Evolutionary conservation across 2,113 vertebrate genomes (phyloP).

Genomic region (Eulemur macaco): DNA sequence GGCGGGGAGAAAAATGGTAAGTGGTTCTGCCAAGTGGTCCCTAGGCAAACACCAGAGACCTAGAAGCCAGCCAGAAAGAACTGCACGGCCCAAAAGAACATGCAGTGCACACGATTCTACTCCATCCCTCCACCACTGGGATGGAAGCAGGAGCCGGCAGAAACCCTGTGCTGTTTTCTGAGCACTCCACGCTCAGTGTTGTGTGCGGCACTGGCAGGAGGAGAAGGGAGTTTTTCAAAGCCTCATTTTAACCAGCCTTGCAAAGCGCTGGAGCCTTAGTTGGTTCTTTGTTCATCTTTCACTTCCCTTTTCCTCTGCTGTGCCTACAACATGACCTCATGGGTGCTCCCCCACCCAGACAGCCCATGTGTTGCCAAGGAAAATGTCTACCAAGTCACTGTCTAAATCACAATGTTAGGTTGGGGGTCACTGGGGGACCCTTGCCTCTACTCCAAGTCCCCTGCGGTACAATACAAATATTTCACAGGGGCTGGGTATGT

Average conservation of each 20-base stretch:
- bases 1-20: not conserved
- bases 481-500: not conserved
- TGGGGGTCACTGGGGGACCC: not conserved
- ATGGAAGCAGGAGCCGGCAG: not conserved
- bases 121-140: fast-evolving
- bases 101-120: fast-evolving
- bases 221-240: not conserved
- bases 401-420: not conserved
- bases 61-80: not conserved
- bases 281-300: not conserved
- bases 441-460: not conserved
- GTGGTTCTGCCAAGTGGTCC: not conserved
- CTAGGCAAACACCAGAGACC: not conserved
- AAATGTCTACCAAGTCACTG: not conserved
- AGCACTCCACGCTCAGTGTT: fast-evolving
- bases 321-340: not conserved
- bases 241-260: not conserved
- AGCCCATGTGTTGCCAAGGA: not conserved
- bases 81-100: not conserved
- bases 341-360: not conserved
- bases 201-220: not conserved
- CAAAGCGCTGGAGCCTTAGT: not conserved
- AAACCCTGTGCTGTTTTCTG: not conserved
- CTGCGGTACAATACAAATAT: not conserved
- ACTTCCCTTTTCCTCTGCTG: slow-evolving; percentile 9